These are phyloP conservation scores for Pseudococcus jackbeardsleyi DNA, from an alignment of 2,888 invertebrate species.

Conservation along the genomic window DNA sequence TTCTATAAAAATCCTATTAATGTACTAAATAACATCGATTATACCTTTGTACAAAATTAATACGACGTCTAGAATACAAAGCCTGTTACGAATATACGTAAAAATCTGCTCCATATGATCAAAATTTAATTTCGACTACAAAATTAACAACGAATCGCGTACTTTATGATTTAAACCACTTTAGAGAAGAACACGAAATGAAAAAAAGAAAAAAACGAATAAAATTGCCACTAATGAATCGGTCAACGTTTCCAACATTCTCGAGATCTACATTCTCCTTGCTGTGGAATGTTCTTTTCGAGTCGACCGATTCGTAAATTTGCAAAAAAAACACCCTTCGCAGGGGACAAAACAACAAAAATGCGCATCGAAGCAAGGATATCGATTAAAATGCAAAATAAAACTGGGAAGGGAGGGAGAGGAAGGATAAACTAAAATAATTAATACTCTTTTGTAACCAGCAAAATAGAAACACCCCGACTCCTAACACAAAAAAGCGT, in stretches of 20 bases:
- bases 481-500: not conserved
- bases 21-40: constrained; percentile 65
- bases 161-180: constrained; percentile 3
- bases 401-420: not conserved
- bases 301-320: constrained; percentile 5
- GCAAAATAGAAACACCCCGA: not conserved
- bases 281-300: not conserved
- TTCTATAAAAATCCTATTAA: constrained; percentile 63
- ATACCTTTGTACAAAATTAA: constrained; percentile 63
- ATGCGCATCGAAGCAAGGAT: constrained; percentile 21
- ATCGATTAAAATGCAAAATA: constrained; percentile 26
- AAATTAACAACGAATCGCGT: constrained; percentile 5
- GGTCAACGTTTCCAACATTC: not conserved
- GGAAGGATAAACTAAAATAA: constrained; percentile 2
- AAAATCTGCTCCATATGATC: constrained; percentile 20
- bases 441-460: not conserved
- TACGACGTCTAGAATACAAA: constrained; percentile 60
- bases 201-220: constrained; percentile 1
- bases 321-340: not conserved
- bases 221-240: constrained; percentile 12
- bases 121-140: constrained; percentile 33
- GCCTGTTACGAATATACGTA: constrained; percentile 57
- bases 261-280: constrained; percentile 23
- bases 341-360: not conserved
- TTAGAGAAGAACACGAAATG: constrained; percentile 5